phyloP scores from a whole-genome alignment of 1,140 invertebrate genomes.

The Tetramorium parvispinum region DNA sequence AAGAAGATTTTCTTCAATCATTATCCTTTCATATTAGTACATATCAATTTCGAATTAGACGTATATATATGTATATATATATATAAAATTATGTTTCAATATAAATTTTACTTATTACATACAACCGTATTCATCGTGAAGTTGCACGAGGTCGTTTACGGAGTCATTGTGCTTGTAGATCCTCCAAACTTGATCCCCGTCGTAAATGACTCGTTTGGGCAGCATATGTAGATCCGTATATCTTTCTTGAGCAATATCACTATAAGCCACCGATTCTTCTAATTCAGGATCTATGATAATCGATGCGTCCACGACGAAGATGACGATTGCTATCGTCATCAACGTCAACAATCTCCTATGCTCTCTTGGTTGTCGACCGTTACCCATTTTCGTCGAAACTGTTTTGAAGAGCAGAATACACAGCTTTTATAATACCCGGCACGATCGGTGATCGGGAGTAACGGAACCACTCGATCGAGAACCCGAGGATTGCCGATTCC shows the following conservation, averaged over 20 bases:
- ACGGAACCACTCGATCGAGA: constrained; percentile 76
- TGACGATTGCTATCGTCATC: constrained; percentile 42
- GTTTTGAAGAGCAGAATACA: constrained; percentile 63
- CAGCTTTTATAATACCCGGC: constrained; percentile 84
- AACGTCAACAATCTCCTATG: constrained; percentile 54
- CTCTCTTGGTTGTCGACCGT: constrained; percentile 21
- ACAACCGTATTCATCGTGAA: constrained; percentile 42
- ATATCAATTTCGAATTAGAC: neutral
- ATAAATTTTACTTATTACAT: constrained; percentile 31
- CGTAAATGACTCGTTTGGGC: constrained; percentile 82
- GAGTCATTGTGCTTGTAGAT: constrained; percentile 71
- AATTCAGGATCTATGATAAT: neutral
- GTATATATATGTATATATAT: no score
- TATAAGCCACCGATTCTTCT: neutral
- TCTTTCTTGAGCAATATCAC: neutral
- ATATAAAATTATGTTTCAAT: constrained; percentile 12
- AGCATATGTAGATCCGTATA: constrained; percentile 56
- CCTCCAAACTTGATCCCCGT: constrained; percentile 86
- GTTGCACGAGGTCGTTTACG: constrained; percentile 79
- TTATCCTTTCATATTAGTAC: neutral
- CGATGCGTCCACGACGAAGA: constrained; percentile 34
- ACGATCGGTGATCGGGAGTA: constrained; percentile 74
- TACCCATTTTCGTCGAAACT: constrained; percentile 65
- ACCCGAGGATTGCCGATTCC: constrained; percentile 29
- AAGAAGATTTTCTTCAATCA: neutral